Evolutionary conservation across 2,888 invertebrate species (phyloP).

Genomic region (Lutraria lutraria): DNA sequence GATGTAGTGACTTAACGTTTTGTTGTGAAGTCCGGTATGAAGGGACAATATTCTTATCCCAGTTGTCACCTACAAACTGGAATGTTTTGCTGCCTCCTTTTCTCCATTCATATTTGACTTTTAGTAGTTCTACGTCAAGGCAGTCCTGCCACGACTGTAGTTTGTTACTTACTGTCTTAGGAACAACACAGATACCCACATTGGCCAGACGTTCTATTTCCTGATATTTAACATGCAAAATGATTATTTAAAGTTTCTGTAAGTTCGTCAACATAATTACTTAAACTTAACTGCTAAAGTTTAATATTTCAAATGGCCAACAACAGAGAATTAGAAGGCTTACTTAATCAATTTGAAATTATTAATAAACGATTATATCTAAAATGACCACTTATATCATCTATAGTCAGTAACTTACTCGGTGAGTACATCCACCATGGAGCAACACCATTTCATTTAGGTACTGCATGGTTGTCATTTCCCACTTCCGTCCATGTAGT

Average conservation of each 20-base stretch:
- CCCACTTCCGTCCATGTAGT: conserved; percentile 39
- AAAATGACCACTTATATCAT: no score
- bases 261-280: no score
- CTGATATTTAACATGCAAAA: no score
- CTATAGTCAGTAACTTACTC: no score
- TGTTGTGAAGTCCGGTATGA: conserved; percentile 51
- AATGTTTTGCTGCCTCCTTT: conserved; percentile 38
- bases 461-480: conserved; percentile 49
- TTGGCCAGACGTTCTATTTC: no score
- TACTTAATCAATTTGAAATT: no score
- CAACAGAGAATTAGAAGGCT: not conserved
- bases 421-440: conserved; percentile 55
- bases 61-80: conserved; percentile 56
- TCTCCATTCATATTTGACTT: conserved; percentile 35
- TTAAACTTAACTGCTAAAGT: no score
- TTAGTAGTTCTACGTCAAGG: conserved; percentile 20
- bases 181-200: no score
- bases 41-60: conserved; percentile 51
- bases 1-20: conserved; percentile 46
- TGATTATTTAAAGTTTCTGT: no score
- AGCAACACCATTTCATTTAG: conserved; percentile 33
- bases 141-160: no score
- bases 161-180: no score
- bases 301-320: conserved; percentile 23
- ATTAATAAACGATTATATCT: not conserved